A percentile compares a stretch with the other conserved stretches of the same genome.
Evolutionary conservation across 2,113 vertebrate genomes (phyloP).

Genomic region (Crotophaga sulcirostris): DNA sequence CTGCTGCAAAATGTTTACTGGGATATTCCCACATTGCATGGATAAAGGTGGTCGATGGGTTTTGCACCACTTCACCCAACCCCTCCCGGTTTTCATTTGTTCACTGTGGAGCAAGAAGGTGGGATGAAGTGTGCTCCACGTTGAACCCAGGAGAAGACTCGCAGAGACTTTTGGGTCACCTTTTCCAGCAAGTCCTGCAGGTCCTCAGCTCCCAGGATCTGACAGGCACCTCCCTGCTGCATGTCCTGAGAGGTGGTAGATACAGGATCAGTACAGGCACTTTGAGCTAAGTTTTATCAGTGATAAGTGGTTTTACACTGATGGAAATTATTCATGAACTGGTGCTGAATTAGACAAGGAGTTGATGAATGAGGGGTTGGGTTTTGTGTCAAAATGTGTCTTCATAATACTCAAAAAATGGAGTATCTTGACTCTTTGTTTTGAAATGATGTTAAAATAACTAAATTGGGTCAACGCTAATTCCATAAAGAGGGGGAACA

Average conservation of each 20-base stretch:
- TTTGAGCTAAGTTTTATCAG: background rate
- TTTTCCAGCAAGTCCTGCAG: background rate
- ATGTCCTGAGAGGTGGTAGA: no score
- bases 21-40: rapidly evolving
- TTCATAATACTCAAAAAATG: background rate
- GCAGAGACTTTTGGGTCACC: rapidly evolving
- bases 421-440: background rate
- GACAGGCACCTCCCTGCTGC: background rate
- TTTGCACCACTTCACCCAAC: background rate
- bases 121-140: background rate
- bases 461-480: background rate
- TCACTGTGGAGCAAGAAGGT: background rate
- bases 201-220: background rate
- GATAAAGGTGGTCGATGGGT: background rate
- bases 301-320: background rate
- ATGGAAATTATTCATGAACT: slow-evolving; percentile 11
- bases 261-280: no score
- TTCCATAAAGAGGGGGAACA: background rate
- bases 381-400: slow-evolving; percentile 11
- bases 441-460: slow-evolving; percentile 9
- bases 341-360: background rate
- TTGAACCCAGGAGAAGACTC: background rate
- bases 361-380: slow-evolving; percentile 23
- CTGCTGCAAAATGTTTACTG: rapidly evolving
- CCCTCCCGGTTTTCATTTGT: background rate